A percentile compares a stretch with the other conserved stretches of the same genome.
These are phyloP conservation scores for Plutomurus gul DNA, from an alignment of 1,140 invertebrate species.

Conservation along the genomic window DNA sequence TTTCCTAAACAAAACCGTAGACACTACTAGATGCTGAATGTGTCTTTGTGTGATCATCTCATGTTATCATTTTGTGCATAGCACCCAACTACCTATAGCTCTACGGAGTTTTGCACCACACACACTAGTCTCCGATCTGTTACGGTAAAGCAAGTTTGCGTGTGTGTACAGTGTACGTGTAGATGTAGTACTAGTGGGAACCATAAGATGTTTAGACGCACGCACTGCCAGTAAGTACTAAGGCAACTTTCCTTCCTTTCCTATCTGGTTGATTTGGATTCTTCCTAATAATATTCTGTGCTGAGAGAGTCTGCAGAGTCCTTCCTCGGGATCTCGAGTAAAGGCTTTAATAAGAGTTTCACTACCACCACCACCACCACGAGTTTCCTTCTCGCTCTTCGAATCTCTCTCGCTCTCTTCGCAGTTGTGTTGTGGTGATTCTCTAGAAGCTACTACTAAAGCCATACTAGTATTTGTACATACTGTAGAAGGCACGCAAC, in stretches of 20 bases:
- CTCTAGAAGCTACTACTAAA: background rate
- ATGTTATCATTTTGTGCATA: too few species aligned
- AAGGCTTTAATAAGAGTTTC: background rate
- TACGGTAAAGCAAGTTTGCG: too few species aligned
- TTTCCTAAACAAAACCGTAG: too few species aligned
- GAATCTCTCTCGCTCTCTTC: background rate
- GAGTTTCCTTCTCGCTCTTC: background rate
- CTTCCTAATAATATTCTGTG: background rate
- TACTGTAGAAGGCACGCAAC: background rate
- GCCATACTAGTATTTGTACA: background rate
- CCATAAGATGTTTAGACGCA: too few species aligned
- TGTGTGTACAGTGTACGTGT: too few species aligned
- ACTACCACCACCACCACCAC: background rate
- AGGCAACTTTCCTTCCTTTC: constrained; percentile 29
- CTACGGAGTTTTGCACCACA: too few species aligned
- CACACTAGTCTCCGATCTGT: too few species aligned
- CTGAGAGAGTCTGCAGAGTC: background rate
- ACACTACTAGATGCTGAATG: too few species aligned
- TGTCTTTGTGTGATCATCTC: too few species aligned
- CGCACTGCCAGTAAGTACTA: constrained; percentile 80
- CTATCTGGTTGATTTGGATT: constrained; percentile 9
- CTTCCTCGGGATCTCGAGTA: background rate
- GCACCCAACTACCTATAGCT: too few species aligned
- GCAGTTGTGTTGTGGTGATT: background rate
- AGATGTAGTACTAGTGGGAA: too few species aligned